A percentile compares a stretch with the other conserved stretches of the same genome.
phyloP scores from a whole-genome alignment of 1,140 invertebrate species.

The Drusus annulatus region DNA sequence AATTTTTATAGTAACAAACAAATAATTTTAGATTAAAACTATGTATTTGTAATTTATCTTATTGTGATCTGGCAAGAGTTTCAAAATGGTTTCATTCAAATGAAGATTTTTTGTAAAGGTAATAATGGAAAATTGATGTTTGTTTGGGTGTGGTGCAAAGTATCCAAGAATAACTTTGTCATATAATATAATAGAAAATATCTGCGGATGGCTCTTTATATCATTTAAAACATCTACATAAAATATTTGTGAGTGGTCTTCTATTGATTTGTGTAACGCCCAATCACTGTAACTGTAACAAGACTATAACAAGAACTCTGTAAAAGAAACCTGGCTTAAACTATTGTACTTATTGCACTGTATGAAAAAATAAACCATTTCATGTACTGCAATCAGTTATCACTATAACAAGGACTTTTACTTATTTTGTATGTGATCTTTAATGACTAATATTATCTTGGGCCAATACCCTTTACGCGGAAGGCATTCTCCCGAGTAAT shows the following conservation, averaged over 20 bases:
- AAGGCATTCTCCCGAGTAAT: neutral
- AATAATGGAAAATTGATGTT: constrained; percentile 25
- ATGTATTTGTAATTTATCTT: constrained; percentile 42
- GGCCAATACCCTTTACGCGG: too few relatives aligned
- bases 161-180: constrained; percentile 33
- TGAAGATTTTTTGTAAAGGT: constrained; percentile 28
- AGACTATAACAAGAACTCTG: constrained; percentile 56
- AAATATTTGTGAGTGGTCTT: constrained; percentile 54
- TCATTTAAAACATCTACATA: constrained; percentile 55
- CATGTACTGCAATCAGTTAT: constrained; percentile 45
- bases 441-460: constrained; percentile 42
- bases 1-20: constrained; percentile 49
- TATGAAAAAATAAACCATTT: constrained; percentile 59
- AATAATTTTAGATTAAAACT: constrained; percentile 53
- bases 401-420: constrained; percentile 49
- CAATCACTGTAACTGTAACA: constrained; percentile 54
- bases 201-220: constrained; percentile 48
- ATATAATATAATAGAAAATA: constrained; percentile 49
- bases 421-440: constrained; percentile 48
- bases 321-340: constrained; percentile 57
- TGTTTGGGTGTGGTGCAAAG: constrained; percentile 20
- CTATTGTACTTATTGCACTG: constrained; percentile 59
- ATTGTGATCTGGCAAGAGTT: constrained; percentile 56
- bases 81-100: constrained; percentile 53
- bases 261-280: constrained; percentile 60